Evolutionary conservation across 2,113 vertebrate species (phyloP).

Genomic region (Phyllostomus discolor): DNA sequence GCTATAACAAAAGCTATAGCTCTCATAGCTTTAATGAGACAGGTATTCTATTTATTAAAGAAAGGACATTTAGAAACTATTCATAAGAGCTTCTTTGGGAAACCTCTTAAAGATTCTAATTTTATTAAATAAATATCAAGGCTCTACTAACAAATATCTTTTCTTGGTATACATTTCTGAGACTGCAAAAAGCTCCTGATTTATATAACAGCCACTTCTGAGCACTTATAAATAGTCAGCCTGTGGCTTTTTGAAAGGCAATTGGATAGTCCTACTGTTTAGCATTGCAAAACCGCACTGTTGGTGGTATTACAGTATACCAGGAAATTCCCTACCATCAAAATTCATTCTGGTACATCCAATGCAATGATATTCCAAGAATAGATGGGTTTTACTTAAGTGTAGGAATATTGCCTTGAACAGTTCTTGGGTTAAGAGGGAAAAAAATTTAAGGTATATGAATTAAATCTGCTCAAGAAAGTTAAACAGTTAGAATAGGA

Average conservation of each 20-base stretch:
- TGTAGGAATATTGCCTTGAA: slow-evolving; percentile 65
- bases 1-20: neutral
- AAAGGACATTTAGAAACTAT: neutral
- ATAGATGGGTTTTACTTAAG: slow-evolving; percentile 57
- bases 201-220: neutral
- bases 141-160: neutral
- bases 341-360: slow-evolving; percentile 38
- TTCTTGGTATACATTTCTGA: neutral
- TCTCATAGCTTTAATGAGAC: neutral
- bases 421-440: neutral
- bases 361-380: slow-evolving; percentile 44
- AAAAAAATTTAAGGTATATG: neutral
- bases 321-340: slow-evolving; percentile 61
- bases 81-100: slow-evolving; percentile 19
- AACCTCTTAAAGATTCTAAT: neutral
- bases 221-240: neutral
- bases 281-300: neutral
- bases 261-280: neutral
- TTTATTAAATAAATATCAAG: neutral
- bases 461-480: slow-evolving; percentile 62
- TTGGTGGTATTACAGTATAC: neutral
- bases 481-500: slow-evolving; percentile 58
- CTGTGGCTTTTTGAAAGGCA: neutral
- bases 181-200: neutral
- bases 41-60: neutral